A percentile compares a stretch with the other conserved stretches of the same genome.
Conservation (phyloP, 1,140 invertebrate genomes). For the Pectinophora gossypiella region DNA sequence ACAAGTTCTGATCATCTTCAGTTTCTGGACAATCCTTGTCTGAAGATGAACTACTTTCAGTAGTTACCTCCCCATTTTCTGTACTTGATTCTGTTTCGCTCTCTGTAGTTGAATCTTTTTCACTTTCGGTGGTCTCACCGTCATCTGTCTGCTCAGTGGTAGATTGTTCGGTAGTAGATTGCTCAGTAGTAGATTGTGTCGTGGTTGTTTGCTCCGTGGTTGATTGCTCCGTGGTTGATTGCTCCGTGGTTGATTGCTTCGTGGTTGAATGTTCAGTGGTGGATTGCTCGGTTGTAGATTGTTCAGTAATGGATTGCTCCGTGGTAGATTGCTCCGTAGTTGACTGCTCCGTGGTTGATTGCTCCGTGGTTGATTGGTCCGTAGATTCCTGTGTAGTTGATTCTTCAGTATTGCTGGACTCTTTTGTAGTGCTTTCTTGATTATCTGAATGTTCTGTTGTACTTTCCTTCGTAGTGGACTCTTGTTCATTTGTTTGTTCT, state of each 20-base stretch:
- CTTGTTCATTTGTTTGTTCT: constrained; percentile 25
- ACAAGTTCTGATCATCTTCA: constrained; percentile 80
- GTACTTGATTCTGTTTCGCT: constrained; percentile 32
- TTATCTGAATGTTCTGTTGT: too few species aligned
- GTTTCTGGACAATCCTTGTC: constrained; percentile 69
- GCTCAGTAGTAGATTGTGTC: constrained; percentile 24
- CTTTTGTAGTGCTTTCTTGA: constrained; percentile 10
- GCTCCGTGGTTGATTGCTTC: constrained; percentile 10
- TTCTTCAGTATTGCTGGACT: constrained; percentile 18
- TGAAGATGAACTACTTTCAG: constrained; percentile 28
- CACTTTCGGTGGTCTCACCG: constrained; percentile 29
- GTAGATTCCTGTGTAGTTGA: constrained; percentile 13
- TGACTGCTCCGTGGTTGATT: constrained; percentile 22
- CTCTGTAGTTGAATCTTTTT: constrained; percentile 13
- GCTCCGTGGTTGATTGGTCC: constrained; percentile 19
- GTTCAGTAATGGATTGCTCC: constrained; percentile 11
- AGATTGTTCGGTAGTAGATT: constrained; percentile 33
- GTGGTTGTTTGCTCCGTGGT: constrained; percentile 26
- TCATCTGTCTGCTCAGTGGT: constrained; percentile 22
- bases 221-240: constrained; percentile 18
- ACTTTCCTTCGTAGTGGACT: constrained; percentile 26
- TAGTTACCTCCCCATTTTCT: constrained; percentile 39
- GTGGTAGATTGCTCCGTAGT: constrained; percentile 27
- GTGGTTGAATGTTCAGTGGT: constrained; percentile 18
- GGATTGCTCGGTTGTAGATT: constrained; percentile 19